Evolutionary conservation across 1,140 invertebrate genomes (phyloP).

Genomic region (Calosoma granatense): DNA sequence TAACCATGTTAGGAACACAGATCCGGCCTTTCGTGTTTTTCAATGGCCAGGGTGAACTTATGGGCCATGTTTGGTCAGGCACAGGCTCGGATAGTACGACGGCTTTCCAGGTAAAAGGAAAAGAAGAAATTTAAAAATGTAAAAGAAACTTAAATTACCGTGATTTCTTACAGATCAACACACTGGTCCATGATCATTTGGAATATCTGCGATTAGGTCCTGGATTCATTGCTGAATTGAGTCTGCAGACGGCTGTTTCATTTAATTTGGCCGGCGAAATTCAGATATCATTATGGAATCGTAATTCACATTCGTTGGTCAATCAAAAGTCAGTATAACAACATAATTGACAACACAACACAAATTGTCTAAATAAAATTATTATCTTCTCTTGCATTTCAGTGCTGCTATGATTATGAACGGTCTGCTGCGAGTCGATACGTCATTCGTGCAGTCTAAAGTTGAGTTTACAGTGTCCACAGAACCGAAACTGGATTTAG

Average conservation of each 20-base stretch:
- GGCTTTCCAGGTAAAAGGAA: constrained; percentile 72
- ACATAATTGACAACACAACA: constrained; percentile 9
- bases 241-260: constrained; percentile 60
- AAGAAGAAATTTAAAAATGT: constrained; percentile 6
- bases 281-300: constrained; percentile 78
- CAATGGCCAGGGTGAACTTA: constrained; percentile 70
- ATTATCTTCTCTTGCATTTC: constrained; percentile 23
- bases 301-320: constrained; percentile 73
- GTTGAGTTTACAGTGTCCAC: constrained; percentile 59
- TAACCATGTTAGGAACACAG: constrained; percentile 65
- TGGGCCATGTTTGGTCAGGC: constrained; percentile 83
- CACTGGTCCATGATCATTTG: constrained; percentile 55
- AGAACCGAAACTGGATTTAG: constrained; percentile 62
- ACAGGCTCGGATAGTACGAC: constrained; percentile 71
- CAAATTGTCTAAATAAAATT: constrained; percentile 16
- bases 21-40: constrained; percentile 80
- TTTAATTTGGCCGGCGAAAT: constrained; percentile 77
- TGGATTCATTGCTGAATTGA: constrained; percentile 62
- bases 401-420: constrained; percentile 60
- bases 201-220: constrained; percentile 58
- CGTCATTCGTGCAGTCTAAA: constrained; percentile 55
- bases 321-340: constrained; percentile 50
- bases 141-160: constrained; percentile 8
- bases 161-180: not conserved
- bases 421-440: constrained; percentile 54